Evolutionary conservation across 2,113 vertebrate species (phyloP).

Genomic region (Acanthochromis polyacanthus): DNA sequence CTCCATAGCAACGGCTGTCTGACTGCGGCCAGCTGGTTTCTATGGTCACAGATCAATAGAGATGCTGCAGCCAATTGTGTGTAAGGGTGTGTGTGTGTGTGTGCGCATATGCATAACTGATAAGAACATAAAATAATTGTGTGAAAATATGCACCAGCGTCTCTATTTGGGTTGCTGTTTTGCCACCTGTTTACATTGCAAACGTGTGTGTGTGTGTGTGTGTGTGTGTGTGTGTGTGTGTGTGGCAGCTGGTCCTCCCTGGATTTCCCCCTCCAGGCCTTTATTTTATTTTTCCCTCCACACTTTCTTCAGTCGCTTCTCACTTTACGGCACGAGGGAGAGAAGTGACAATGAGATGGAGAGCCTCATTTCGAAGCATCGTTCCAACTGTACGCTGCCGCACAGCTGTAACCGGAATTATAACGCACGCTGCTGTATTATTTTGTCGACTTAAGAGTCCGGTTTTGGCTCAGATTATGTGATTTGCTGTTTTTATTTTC

Average conservation of each 20-base stretch:
- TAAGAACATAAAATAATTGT: constrained; percentile 8
- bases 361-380: no score
- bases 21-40: constrained; percentile 64
- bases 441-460: background rate
- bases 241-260: background rate
- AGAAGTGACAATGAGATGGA: constrained; percentile 38
- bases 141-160: constrained; percentile 22
- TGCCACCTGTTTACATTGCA: background rate
- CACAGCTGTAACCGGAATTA: background rate
- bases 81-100: constrained; percentile 3
- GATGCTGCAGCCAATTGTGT: constrained; percentile 14
- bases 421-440: background rate
- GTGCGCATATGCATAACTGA: background rate
- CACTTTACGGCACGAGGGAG: background rate
- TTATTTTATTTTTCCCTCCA: background rate
- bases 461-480: background rate
- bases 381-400: background rate
- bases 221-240: no score
- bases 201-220: no score
- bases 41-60: constrained; percentile 75
- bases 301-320: background rate
- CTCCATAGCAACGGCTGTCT: constrained; percentile 67
- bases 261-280: background rate
- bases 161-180: constrained; percentile 4
- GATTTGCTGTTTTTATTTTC: background rate